Evolutionary conservation across 2,113 vertebrate genomes (phyloP).

Genomic region (Gallinago jamesoni): DNA sequence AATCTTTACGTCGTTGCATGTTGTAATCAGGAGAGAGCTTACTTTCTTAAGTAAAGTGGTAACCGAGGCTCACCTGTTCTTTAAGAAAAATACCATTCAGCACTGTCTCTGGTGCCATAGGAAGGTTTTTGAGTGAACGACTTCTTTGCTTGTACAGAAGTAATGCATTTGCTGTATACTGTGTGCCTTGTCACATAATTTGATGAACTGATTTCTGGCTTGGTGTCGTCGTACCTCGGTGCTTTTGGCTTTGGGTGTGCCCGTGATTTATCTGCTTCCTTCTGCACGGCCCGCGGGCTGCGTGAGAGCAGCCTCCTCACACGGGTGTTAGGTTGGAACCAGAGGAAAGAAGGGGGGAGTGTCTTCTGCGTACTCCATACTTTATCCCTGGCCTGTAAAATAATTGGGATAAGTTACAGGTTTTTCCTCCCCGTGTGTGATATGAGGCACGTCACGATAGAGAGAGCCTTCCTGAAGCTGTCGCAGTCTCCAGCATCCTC

Average conservation of each 20-base stretch:
- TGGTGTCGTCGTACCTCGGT: accelerated
- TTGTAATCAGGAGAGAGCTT: neutral
- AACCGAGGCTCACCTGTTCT: neutral
- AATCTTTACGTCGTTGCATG: neutral
- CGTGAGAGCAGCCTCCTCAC: neutral
- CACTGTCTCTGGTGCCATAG: neutral
- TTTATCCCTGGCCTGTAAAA: neutral
- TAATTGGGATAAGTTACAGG: neutral
- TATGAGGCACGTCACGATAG: neutral
- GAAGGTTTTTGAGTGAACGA: neutral
- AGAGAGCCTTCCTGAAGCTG: neutral
- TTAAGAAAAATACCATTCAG: neutral
- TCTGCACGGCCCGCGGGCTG: accelerated
- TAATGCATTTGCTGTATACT: neutral
- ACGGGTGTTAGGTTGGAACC: neutral
- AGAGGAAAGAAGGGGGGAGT: neutral
- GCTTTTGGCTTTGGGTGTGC: neutral
- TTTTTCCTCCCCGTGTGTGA: neutral
- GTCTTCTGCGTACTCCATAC: accelerated
- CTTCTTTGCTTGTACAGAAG: neutral
- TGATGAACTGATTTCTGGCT: neutral
- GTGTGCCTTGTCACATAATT: neutral
- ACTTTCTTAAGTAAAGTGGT: neutral
- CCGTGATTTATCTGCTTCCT: neutral
- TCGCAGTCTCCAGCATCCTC: neutral